Percentiles rank a stretch among this genome's conserved stretches.
phyloP scores from a whole-genome alignment of 2,113 vertebrate genomes.

The Caretta caretta region DNA sequence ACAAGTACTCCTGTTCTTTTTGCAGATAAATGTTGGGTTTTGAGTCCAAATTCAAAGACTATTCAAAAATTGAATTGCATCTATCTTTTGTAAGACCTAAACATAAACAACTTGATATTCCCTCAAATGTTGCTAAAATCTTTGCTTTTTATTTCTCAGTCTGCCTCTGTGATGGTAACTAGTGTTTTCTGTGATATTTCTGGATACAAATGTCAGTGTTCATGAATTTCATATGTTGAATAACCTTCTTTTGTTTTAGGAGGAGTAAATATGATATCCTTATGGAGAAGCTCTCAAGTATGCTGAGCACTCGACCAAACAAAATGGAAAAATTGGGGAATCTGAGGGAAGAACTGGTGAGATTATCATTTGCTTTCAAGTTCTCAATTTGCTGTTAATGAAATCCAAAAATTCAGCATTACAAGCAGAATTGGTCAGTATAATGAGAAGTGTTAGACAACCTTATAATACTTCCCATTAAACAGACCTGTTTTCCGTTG shows the following conservation, averaged over 20 bases:
- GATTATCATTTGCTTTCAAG: background rate
- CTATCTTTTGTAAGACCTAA: background rate
- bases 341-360: constrained; percentile 89
- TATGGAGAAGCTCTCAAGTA: constrained; percentile 88
- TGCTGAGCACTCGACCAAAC: constrained; percentile 81
- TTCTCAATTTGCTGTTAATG: background rate
- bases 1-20: too few relatives aligned
- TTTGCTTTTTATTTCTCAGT: background rate
- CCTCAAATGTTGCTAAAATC: background rate
- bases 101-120: background rate
- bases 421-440: background rate
- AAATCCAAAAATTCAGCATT: background rate
- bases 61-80: background rate
- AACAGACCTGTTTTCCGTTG: background rate
- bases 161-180: background rate
- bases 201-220: background rate
- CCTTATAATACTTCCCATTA: background rate
- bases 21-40: background rate
- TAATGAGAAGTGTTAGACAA: background rate
- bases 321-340: constrained; percentile 81
- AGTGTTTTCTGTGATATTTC: background rate
- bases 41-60: background rate
- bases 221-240: background rate
- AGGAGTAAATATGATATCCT: constrained; percentile 93
- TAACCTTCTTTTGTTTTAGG: constrained; percentile 75